These are phyloP conservation scores for Sceliomorpha sp. DNA, from an alignment of 2,888 invertebrate genomes.

Conservation along the genomic window DNA sequence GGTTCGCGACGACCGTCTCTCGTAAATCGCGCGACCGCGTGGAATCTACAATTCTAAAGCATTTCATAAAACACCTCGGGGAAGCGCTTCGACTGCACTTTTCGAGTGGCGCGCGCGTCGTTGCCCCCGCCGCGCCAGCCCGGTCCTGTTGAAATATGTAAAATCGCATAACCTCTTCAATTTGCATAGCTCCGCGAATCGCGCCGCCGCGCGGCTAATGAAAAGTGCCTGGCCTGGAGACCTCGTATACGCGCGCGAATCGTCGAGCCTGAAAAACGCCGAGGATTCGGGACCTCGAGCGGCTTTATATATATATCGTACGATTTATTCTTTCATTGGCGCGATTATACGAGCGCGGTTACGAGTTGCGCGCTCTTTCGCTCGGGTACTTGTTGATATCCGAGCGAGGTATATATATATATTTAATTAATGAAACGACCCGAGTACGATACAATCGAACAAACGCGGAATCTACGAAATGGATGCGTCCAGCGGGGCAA, in stretches of 20 bases:
- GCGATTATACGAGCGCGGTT: too few species aligned
- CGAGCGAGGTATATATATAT: slow-evolving; percentile 45
- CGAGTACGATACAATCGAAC: slow-evolving; percentile 68
- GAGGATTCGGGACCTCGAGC: neutral
- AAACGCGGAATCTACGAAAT: slow-evolving; percentile 67
- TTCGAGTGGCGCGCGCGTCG: too few species aligned
- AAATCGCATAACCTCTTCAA: slow-evolving; percentile 79
- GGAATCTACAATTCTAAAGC: slow-evolving; percentile 80
- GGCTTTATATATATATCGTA: too few species aligned
- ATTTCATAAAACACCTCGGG: slow-evolving; percentile 80
- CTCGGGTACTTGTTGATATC: slow-evolving; percentile 14
- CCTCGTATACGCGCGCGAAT: slow-evolving; percentile 49
- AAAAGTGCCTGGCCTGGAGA: slow-evolving; percentile 64
- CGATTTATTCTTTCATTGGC: too few species aligned
- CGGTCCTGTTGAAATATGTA: slow-evolving; percentile 79
- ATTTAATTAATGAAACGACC: slow-evolving; percentile 67
- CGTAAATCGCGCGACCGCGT: slow-evolving; percentile 60
- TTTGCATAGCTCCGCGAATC: slow-evolving; percentile 74
- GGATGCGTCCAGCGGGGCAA: slow-evolving; percentile 47
- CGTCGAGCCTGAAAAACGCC: slow-evolving; percentile 9
- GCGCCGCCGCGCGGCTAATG: slow-evolving; percentile 60
- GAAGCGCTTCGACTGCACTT: slow-evolving; percentile 79
- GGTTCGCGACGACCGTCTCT: slow-evolving; percentile 44
- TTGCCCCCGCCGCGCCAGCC: too few species aligned
- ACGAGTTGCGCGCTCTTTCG: too few species aligned